These are phyloP conservation scores for Emmelina monodactyla DNA, from an alignment of 2,888 invertebrate genomes.

Conservation along the genomic window DNA sequence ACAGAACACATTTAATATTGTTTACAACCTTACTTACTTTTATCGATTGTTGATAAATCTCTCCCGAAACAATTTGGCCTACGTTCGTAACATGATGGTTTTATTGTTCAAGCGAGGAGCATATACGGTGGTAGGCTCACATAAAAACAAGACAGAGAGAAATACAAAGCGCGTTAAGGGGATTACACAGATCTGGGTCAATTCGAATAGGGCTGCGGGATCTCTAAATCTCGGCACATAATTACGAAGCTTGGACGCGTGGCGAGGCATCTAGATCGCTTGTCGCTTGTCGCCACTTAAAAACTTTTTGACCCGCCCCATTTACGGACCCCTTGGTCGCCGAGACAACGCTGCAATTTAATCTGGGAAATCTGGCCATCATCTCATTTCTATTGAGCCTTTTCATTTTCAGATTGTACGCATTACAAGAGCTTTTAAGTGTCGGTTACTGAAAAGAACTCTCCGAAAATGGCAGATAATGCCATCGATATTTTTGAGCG, in stretches of 20 bases:
- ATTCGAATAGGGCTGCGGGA: slow-evolving; percentile 22
- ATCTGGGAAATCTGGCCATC: background rate
- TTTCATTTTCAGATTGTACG: background rate
- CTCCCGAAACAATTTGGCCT: too few relatives aligned
- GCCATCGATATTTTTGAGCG: too few relatives aligned
- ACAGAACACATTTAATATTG: too few relatives aligned
- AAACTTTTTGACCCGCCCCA: slow-evolving; percentile 32
- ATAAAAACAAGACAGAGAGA: slow-evolving; percentile 25
- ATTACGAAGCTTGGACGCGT: slow-evolving; percentile 30
- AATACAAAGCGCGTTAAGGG: slow-evolving; percentile 22
- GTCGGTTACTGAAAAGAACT: too few relatives aligned
- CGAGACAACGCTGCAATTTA: slow-evolving; percentile 10
- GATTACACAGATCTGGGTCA: slow-evolving; percentile 42
- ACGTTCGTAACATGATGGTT: too few relatives aligned
- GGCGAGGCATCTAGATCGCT: slow-evolving; percentile 27
- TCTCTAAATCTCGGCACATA: slow-evolving; percentile 43
- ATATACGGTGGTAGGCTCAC: slow-evolving; percentile 3
- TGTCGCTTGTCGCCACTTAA: slow-evolving; percentile 23
- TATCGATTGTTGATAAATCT: too few relatives aligned
- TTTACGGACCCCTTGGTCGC: slow-evolving; percentile 16
- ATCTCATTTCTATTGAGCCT: background rate
- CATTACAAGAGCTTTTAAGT: background rate
- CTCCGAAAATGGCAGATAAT: too few relatives aligned
- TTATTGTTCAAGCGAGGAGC: background rate
- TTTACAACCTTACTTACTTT: too few relatives aligned